Percentiles rank a stretch among this genome's conserved stretches.
phyloP scores from a whole-genome alignment of 2,797 vertebrate genomes.

The Clarias platycephalus region DNA sequence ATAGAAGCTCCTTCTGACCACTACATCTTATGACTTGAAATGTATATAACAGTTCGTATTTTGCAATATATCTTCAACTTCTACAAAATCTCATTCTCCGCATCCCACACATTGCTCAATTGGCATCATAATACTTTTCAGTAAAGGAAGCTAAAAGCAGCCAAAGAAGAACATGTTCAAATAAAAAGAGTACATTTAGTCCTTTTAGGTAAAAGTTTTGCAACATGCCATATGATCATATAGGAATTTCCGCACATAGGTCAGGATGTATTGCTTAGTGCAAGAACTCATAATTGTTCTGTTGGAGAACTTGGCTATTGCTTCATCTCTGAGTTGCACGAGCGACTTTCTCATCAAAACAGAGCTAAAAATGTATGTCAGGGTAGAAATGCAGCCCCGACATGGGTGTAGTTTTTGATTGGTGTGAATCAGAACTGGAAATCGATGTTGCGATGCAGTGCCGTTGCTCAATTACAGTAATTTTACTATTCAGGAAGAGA shows the following conservation, averaged over 20 bases:
- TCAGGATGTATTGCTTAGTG: constrained; percentile 3
- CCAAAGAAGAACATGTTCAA: constrained; percentile 1
- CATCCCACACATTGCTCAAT: background rate
- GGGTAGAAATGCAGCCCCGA: background rate
- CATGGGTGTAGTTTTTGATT: constrained; percentile 11
- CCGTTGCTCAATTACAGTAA: constrained; percentile 5
- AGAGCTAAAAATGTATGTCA: background rate
- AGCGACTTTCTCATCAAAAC: constrained; percentile 5
- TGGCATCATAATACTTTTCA: background rate
- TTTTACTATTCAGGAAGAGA: constrained; percentile 30
- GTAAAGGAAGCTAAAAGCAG: background rate
- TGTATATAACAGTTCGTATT: background rate
- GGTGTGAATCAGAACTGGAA: constrained; percentile 5
- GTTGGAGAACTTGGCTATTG: background rate
- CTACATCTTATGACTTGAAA: background rate
- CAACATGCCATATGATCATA: background rate
- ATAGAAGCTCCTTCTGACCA: background rate
- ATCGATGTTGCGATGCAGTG: background rate
- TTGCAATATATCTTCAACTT: background rate
- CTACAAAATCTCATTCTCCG: background rate
- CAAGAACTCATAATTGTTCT: background rate
- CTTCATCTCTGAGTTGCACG: constrained; percentile 4
- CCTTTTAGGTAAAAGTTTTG: background rate
- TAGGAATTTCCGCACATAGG: background rate
- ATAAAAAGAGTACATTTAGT: constrained; percentile 17